phyloP scores from a whole-genome alignment of 2,888 invertebrate genomes.

The Neria commutata region DNA sequence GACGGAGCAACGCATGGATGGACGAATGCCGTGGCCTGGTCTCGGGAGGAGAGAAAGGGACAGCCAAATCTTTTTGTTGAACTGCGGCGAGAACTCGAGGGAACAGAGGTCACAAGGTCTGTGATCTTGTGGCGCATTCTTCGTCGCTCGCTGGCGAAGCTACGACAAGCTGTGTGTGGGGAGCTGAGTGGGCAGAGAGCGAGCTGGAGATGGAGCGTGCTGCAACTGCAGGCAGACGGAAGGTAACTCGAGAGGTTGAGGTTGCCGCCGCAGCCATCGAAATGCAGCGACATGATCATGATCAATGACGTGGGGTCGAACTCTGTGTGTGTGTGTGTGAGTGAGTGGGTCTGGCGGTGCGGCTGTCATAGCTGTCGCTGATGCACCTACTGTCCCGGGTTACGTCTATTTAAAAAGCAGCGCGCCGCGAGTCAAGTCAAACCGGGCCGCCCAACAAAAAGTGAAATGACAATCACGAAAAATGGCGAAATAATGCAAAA shows the following conservation, averaged over 20 bases:
- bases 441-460: no score
- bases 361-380: no score
- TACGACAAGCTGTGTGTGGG: neutral
- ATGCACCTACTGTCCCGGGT: constrained; percentile 25
- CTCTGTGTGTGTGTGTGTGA: constrained; percentile 10
- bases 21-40: no score
- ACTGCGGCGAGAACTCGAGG: constrained; percentile 15
- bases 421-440: no score
- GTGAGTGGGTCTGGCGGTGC: neutral
- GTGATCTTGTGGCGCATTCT: constrained; percentile 22
- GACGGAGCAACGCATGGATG: no score
- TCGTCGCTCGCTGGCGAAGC: neutral
- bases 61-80: constrained; percentile 8
- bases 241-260: no score
- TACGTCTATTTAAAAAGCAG: constrained; percentile 30
- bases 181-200: no score
- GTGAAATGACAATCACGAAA: constrained; percentile 1
- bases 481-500: neutral
- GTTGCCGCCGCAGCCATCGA: no score
- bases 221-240: no score
- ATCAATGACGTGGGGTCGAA: no score
- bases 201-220: no score
- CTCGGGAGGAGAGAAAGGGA: constrained; percentile 7
- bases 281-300: no score
- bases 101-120: constrained; percentile 30